A percentile compares a stretch with the other conserved stretches of the same genome.
phyloP scores from a whole-genome alignment of 2,888 invertebrate genomes.

The Cinara cedri region DNA sequence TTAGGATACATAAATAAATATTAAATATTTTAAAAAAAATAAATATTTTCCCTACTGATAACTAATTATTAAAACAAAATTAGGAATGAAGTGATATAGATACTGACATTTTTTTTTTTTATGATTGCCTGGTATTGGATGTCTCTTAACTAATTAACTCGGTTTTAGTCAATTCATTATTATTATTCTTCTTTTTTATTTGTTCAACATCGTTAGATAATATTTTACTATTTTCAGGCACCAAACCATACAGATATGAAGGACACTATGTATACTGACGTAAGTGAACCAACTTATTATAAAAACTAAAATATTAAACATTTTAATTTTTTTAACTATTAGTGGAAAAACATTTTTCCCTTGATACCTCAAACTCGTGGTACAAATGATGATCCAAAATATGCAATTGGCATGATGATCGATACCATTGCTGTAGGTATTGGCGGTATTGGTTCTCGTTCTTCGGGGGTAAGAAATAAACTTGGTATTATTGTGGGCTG shows the following conservation, averaged over 20 bases:
- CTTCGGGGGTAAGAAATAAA: neutral
- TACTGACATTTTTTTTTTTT: no score
- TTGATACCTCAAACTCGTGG: slow-evolving; percentile 17
- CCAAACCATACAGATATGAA: slow-evolving; percentile 28
- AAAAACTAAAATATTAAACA: neutral
- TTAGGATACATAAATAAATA: no score
- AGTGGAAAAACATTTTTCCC: slow-evolving; percentile 39
- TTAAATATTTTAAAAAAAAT: no score
- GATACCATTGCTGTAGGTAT: neutral
- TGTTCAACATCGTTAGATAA: no score
- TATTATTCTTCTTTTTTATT: neutral
- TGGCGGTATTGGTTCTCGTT: no score
- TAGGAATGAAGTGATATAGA: no score
- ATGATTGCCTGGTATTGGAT: no score
- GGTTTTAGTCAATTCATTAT: neutral
- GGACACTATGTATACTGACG: slow-evolving; percentile 9
- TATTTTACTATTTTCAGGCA: slow-evolving; percentile 26
- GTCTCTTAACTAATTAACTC: no score
- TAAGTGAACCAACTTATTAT: slow-evolving; percentile 8
- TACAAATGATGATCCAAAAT: slow-evolving; percentile 25
- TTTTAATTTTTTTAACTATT: neutral
- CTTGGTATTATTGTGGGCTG: slow-evolving; percentile 35
- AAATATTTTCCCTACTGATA: no score
- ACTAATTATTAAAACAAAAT: no score
- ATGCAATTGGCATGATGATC: slow-evolving; percentile 39